These are phyloP conservation scores for Sicus ferrugineus DNA, from an alignment of 2,888 invertebrate genomes.

Conservation along the genomic window DNA sequence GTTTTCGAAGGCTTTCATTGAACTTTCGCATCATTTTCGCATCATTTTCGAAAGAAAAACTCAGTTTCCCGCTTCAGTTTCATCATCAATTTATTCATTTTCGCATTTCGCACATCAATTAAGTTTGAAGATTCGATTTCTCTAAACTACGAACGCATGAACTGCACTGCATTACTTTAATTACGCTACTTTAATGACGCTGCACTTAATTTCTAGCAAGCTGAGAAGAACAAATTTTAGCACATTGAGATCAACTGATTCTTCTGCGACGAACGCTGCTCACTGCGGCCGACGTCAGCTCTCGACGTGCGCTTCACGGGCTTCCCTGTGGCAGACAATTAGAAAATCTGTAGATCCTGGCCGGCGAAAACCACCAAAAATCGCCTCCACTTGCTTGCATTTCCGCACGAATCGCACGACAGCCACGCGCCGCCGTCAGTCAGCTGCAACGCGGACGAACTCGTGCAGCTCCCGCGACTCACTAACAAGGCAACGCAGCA, in stretches of 20 bases:
- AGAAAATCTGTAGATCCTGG: no score
- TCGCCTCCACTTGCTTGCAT: conserved; percentile 3
- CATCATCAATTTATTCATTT: background rate
- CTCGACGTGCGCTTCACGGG: no score
- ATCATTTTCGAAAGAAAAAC: background rate
- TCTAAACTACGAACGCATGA: background rate
- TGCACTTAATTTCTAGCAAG: background rate
- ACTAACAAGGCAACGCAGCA: conserved; percentile 34
- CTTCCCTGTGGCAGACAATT: no score
- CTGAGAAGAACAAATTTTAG: background rate
- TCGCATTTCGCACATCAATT: conserved; percentile 15
- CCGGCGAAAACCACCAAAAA: no score
- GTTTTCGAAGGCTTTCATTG: background rate
- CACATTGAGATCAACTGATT: background rate
- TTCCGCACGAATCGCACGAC: background rate
- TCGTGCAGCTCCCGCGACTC: conserved; percentile 1
- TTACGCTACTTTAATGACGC: background rate
- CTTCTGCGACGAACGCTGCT: no score
- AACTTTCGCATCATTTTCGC: background rate
- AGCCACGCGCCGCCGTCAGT: no score
- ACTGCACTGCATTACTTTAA: conserved; percentile 10
- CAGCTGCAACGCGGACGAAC: background rate
- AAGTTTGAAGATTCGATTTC: background rate
- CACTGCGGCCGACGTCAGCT: no score
- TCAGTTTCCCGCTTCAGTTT: background rate